Percentiles rank a stretch among this genome's conserved stretches.
Evolutionary conservation across 2,113 vertebrate genomes (phyloP).

Genomic region (Platysternon megacephalum): DNA sequence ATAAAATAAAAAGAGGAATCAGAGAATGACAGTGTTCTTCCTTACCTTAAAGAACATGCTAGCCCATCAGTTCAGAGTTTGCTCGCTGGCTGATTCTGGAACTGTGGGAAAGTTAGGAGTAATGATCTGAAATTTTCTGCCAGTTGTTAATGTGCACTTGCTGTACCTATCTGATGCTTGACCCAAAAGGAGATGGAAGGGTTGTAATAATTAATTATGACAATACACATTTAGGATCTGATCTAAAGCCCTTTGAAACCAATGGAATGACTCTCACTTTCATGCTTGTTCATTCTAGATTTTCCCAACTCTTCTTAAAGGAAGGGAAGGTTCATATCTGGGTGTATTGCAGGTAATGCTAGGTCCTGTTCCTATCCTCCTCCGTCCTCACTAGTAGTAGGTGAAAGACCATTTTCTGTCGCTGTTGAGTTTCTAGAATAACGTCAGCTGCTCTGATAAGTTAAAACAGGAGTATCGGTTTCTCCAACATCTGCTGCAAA

Average conservation of each 20-base stretch:
- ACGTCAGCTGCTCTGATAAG: neutral
- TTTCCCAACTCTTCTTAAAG: neutral
- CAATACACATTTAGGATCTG: neutral
- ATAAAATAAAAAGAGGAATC: rapidly evolving
- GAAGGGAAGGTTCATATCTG: neutral
- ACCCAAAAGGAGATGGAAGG: neutral
- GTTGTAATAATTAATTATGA: too few relatives aligned
- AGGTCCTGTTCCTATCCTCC: neutral
- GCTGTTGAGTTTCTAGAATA: neutral
- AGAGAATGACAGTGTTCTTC: neutral
- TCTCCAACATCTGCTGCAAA: neutral
- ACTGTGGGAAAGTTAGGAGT: neutral
- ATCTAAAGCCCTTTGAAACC: neutral
- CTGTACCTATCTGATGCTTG: neutral
- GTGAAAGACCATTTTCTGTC: neutral
- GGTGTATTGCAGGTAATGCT: neutral
- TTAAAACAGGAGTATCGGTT: neutral
- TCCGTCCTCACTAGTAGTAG: neutral
- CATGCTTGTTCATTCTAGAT: neutral
- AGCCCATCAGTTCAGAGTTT: neutral
- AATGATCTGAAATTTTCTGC: neutral
- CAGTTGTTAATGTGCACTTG: neutral
- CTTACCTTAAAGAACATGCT: neutral
- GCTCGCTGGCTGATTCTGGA: neutral
- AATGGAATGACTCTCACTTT: neutral